Percentiles rank a stretch among this genome's conserved stretches.
Evolutionary conservation across 2,797 vertebrate species (phyloP).

Genomic region (Kryptopterus vitreolus): DNA sequence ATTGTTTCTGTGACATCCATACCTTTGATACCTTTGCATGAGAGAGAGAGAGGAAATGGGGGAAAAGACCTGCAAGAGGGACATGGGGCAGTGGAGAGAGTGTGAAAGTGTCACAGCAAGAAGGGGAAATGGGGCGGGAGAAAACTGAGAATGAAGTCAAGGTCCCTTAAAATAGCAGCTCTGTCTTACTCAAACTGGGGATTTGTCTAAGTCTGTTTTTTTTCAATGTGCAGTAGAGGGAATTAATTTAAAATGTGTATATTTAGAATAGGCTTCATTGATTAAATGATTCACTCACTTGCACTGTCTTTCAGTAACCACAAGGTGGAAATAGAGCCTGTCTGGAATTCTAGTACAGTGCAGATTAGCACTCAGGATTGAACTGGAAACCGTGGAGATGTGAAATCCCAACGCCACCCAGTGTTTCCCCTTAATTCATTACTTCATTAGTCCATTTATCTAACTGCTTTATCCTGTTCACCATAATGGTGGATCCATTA

Average conservation of each 20-base stretch:
- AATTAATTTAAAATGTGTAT: background rate
- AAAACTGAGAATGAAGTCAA: conserved; percentile 23
- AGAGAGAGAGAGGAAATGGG: conserved; percentile 52
- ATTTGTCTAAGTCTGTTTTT: background rate
- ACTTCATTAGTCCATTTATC: background rate
- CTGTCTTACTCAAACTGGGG: background rate
- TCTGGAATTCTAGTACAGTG: background rate
- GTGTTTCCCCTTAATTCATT: background rate
- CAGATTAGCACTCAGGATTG: background rate
- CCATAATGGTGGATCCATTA: background rate
- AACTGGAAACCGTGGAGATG: background rate
- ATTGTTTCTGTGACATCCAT: conserved; percentile 50
- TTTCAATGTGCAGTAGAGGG: conserved; percentile 18
- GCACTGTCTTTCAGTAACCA: background rate
- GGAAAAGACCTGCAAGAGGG: conserved; percentile 25
- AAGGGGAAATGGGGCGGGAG: conserved; percentile 7
- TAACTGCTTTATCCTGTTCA: background rate
- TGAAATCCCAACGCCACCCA: background rate
- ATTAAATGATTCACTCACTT: background rate
- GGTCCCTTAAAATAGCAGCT: background rate
- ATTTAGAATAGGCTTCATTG: background rate
- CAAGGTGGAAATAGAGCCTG: background rate
- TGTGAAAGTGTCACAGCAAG: conserved; percentile 43
- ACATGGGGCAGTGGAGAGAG: conserved; percentile 31
- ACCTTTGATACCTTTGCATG: conserved; percentile 51